Base-by-base conservation (phyloP, 2,797 vertebrate genomes). In the Dendrocincla fuliginosa region DNA sequence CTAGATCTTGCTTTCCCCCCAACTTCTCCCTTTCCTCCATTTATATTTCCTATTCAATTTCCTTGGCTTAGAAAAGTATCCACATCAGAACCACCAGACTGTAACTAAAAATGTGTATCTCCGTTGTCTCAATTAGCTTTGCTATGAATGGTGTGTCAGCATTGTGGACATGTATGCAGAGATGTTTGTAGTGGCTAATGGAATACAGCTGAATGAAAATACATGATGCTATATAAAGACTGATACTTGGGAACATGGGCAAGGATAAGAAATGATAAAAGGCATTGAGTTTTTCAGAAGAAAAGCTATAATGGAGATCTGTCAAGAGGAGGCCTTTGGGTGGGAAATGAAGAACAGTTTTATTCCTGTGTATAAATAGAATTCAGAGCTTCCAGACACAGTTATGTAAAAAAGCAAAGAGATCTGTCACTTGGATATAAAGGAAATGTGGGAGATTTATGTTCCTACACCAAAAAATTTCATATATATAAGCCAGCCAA, bases 181-280 rank as follows among this genome's bases (percentile, higher is more conserved):
- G n/a, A 49, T 33, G 39, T 80, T 87, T 20, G 5, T 74, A 52
- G 86, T 18, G 65, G 30, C 18, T 96, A 94, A 90, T 92, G 75
- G 82, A 87, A 93, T 90, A 83, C 41, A 93, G 77, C 50, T 91
- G 88, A 88, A 25, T 74, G 59, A 93, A 94, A 92, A 91, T 52
- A 74, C 23, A 22, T 76, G 42, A 11, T 84, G 33, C 35, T 96
- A 32, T 59, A 37, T 57, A 60, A 67, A 87, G 76, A 56, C 30
- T 47, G 70, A 83, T 84, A 81, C 16, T 82, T 49, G 56, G 47
- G 37, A 96, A 63, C 69, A 39, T 27, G n/a, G 24, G 46, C 55
- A 84, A 79, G 16, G 47, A 32, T 85, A 88, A 85, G n/a, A 61
- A 83, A 89, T 83, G 25, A 90, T 89, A 74, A 90, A 91, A 96